phyloP scores from a whole-genome alignment of 2,113 vertebrate species.

The Oenanthe oenanthe region DNA sequence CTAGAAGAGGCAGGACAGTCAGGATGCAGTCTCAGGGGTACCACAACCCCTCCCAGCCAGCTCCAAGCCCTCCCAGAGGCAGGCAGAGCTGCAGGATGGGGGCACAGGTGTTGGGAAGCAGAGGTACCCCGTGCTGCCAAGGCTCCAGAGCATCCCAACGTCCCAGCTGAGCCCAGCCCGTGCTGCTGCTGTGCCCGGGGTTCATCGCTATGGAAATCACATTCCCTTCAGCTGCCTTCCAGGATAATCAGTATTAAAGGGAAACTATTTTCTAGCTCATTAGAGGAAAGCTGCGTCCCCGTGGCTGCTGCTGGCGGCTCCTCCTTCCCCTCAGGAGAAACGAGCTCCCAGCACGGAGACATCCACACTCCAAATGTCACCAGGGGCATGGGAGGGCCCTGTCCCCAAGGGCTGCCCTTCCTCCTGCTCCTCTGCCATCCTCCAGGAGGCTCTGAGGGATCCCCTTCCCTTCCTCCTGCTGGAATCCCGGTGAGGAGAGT shows the following conservation, averaged over 20 bases:
- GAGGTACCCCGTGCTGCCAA: background rate
- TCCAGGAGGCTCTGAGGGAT: background rate
- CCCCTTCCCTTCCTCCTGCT: background rate
- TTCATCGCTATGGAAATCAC: conserved; percentile 64
- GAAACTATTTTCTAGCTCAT: conserved; percentile 71
- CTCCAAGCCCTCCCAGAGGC: background rate
- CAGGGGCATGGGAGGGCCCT: background rate
- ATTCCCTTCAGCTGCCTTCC: conserved; percentile 57
- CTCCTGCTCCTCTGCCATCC: background rate
- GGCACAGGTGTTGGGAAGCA: background rate
- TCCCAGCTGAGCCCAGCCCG: background rate
- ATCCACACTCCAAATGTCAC: background rate
- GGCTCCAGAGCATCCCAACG: background rate
- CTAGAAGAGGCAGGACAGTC: accelerated
- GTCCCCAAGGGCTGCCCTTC: background rate
- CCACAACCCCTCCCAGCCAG: accelerated
- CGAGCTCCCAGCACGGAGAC: background rate
- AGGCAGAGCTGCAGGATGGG: background rate
- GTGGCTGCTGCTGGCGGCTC: conserved; percentile 22
- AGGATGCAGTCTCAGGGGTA: background rate
- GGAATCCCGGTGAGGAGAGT: background rate
- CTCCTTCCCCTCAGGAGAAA: conserved; percentile 30
- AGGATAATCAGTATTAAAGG: conserved; percentile 70
- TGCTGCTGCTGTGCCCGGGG: background rate
- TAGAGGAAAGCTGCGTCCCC: conserved; percentile 59